phyloP scores from a whole-genome alignment of 2,797 vertebrate genomes.

The Xiphophorus birchmanni region DNA sequence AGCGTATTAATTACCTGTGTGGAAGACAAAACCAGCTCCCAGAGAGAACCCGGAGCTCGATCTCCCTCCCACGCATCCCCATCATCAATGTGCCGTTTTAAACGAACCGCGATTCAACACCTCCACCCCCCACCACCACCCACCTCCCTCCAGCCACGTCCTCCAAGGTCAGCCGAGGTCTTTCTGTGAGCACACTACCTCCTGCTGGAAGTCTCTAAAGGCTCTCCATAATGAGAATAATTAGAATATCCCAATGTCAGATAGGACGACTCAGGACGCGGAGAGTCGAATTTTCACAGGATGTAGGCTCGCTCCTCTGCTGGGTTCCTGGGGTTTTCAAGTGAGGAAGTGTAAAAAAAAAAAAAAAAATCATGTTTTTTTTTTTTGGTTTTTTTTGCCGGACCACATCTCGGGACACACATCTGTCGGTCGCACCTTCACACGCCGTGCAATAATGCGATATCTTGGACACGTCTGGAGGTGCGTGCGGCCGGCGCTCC shows the following conservation, averaged over 20 bases:
- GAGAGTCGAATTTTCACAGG: conserved; percentile 1
- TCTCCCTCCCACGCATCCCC: conserved; percentile 16
- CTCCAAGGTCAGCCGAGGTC: conserved; percentile 55
- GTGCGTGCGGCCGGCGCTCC: conserved; percentile 8
- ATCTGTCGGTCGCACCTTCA: conserved; percentile 4
- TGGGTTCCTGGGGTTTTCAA: conserved; percentile 18
- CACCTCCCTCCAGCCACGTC: conserved; percentile 10
- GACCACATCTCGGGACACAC: not conserved
- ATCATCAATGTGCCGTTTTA: conserved; percentile 35
- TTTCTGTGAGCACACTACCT: conserved; percentile 33
- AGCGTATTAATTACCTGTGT: conserved; percentile 76
- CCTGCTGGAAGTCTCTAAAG: conserved; percentile 50
- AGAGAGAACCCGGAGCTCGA: conserved; percentile 16
- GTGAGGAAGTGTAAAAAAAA: too few relatives aligned
- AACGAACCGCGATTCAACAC: conserved; percentile 55
- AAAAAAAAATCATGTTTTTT: conserved; percentile 15
- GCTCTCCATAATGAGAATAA: conserved; percentile 54
- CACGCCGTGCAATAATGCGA: not conserved
- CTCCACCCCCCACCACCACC: conserved; percentile 1
- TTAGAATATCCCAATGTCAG: conserved; percentile 67
- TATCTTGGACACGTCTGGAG: conserved; percentile 22
- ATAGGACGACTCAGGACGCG: conserved; percentile 11
- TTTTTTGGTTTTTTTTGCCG: not conserved
- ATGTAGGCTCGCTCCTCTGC: conserved; percentile 3
- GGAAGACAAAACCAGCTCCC: conserved; percentile 66